These are phyloP conservation scores for Rotaria macrura DNA, from an alignment of 2,888 invertebrate genomes.

Conservation along the genomic window DNA sequence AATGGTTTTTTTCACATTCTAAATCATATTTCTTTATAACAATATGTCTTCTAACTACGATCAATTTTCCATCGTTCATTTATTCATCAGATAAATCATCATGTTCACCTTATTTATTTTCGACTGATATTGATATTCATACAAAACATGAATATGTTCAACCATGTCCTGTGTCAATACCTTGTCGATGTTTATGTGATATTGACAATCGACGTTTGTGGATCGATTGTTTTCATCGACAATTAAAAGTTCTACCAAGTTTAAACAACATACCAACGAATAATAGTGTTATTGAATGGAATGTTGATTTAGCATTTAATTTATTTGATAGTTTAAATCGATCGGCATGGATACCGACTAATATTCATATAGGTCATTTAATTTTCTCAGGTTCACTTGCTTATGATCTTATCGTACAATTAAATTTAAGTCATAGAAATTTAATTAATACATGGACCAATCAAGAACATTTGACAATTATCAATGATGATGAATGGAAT, in stretches of 20 bases:
- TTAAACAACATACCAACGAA: background rate
- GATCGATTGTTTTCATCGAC: background rate
- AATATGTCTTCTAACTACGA: background rate
- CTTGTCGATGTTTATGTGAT: constrained; percentile 10
- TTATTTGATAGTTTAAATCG: background rate
- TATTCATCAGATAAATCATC: background rate
- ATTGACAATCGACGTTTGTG: background rate
- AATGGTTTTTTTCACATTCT: background rate
- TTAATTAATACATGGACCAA: background rate
- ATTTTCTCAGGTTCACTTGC: constrained; percentile 9
- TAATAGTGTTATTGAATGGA: background rate
- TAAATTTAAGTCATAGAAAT: constrained; percentile 11
- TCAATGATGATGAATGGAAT: background rate
- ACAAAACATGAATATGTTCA: constrained; percentile 1
- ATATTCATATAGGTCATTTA: background rate
- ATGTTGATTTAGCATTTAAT: constrained; percentile 6
- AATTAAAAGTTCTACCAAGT: background rate
- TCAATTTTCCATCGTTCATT: background rate
- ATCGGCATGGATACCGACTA: background rate
- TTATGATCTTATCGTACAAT: background rate
- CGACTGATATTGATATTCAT: background rate
- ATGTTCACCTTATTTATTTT: background rate
- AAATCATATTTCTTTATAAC: background rate
- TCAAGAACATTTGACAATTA: background rate
- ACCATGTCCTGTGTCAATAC: background rate